Evolutionary conservation across 1,140 invertebrate genomes (phyloP).

Genomic region (Drosophila truncata): DNA sequence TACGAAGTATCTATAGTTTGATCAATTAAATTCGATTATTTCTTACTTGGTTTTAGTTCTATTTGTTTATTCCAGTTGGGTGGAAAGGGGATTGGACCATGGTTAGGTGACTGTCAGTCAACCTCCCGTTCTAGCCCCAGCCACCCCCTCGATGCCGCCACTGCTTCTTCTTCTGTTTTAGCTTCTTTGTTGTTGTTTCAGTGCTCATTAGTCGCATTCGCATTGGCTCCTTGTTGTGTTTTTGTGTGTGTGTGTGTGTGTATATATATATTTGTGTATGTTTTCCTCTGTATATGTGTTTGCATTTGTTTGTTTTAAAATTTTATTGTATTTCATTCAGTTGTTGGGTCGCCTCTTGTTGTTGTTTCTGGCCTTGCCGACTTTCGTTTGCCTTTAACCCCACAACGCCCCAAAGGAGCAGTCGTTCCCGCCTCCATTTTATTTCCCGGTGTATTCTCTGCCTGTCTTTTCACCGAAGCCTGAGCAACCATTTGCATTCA

Average conservation of each 20-base stretch:
- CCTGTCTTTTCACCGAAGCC: background rate
- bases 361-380: slow-evolving; percentile 22
- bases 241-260: slow-evolving; percentile 31
- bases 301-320: slow-evolving; percentile 75
- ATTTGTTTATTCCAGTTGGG: slow-evolving; percentile 57
- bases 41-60: slow-evolving; percentile 50
- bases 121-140: background rate
- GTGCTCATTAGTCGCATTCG: slow-evolving; percentile 73
- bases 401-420: slow-evolving; percentile 22
- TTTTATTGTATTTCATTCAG: slow-evolving; percentile 73
- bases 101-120: slow-evolving; percentile 40
- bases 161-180: slow-evolving; percentile 14
- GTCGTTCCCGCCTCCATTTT: background rate
- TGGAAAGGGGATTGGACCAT: slow-evolving; percentile 1
- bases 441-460: slow-evolving; percentile 10
- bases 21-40: slow-evolving; percentile 2
- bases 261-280: slow-evolving; percentile 41
- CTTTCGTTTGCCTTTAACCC: slow-evolving; percentile 24
- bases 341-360: slow-evolving; percentile 27
- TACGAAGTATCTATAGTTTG: background rate
- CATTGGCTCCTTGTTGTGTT: slow-evolving; percentile 62
- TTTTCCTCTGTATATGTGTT: slow-evolving; percentile 58
- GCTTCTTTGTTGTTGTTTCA: slow-evolving; percentile 57
- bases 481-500: slow-evolving; percentile 13
- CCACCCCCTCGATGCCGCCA: background rate